Evolutionary conservation across 2,797 vertebrate species (phyloP), one percentile per base, ranked within the genome.

Genomic region (Xenops minutus): DNA sequence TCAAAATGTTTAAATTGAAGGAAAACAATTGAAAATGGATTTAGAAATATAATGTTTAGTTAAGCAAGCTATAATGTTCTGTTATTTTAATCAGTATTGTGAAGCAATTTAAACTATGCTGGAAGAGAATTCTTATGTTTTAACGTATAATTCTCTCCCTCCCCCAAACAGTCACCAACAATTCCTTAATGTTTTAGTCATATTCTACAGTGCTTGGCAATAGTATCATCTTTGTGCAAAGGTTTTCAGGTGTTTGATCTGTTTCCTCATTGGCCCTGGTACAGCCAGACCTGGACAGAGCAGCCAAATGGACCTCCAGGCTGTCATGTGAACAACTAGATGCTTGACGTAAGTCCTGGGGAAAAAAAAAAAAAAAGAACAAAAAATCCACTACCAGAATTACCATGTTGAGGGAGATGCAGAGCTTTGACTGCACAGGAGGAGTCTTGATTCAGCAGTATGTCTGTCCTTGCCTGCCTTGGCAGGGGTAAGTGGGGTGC

Each of bases 1-100:
- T 97, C 96, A 97, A 97, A 98, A 97, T 97, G 97, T 97, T 98
- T 97, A 97, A 96, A 98, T 97, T 97, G 97, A 98, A 97, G 95
- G 96, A 96, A 98, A 97, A 98, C 97, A 97, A 97, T 97, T 97
- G 97, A 94, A 97, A 98, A 97, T 97, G 97, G 98, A 95, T 97
- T 97, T 97, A 78, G 97, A 97, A 97, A 98, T 96, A 97, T 34
- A 97, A 97, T 96, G 97, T 98, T 98, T 98, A 97, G 98, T 98
- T 98, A 97, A 97, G 97, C 96, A 96, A 97, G 97, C 96, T 96
- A 96, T 97, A 97, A 96, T 89, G 85, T 97, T 97, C 97, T 97
- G 96, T 96, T 98, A 97, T 97, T 98, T 97, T 97, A 98, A 97
- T 98, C 97, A 97, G 96, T 89, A 96, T 95, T 96, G 96, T 95